Evolutionary conservation across 2,797 vertebrate species (phyloP).

Genomic region (Chaetophractus vellerosus): DNA sequence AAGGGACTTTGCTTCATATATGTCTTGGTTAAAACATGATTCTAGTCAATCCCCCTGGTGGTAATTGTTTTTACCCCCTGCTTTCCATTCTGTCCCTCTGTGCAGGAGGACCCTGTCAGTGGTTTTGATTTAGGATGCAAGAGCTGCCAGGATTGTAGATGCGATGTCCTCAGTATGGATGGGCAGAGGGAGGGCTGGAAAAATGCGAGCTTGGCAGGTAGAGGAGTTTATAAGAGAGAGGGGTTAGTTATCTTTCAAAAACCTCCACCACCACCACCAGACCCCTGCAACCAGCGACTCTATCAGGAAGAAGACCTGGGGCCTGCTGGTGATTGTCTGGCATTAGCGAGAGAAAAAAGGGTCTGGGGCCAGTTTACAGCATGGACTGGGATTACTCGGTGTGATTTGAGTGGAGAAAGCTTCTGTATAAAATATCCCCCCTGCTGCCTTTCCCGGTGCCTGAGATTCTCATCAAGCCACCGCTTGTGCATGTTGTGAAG

Average conservation of each 20-base stretch:
- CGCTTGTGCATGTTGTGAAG: not conserved
- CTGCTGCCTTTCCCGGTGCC: not conserved
- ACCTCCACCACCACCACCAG: rapidly evolving
- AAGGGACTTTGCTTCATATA: slow-evolving; percentile 12
- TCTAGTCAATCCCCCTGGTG: not conserved
- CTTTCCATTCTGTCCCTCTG: not conserved
- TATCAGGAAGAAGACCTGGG: not conserved
- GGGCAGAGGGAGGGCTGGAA: slow-evolving; percentile 17
- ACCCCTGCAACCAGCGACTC: not conserved
- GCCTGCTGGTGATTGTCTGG: not conserved
- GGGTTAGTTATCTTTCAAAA: slow-evolving; percentile 23
- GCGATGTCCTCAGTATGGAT: not conserved
- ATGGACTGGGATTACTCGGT: not conserved
- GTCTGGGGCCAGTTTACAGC: not conserved
- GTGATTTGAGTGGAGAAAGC: slow-evolving; percentile 45
- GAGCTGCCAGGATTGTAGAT: slow-evolving; percentile 43
- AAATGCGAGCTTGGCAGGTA: slow-evolving; percentile 19
- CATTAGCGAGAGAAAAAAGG: not conserved
- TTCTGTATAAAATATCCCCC: slow-evolving; percentile 7
- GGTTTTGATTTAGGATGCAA: slow-evolving; percentile 49
- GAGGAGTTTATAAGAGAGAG: not conserved
- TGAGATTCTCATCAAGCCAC: slow-evolving; percentile 19
- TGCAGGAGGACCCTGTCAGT: slow-evolving; percentile 25
- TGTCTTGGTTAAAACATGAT: not conserved
- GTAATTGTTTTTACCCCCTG: not conserved